Base-by-base conservation (phyloP, 2,797 vertebrate genomes). In the Semaprochilodus insignis region DNA sequence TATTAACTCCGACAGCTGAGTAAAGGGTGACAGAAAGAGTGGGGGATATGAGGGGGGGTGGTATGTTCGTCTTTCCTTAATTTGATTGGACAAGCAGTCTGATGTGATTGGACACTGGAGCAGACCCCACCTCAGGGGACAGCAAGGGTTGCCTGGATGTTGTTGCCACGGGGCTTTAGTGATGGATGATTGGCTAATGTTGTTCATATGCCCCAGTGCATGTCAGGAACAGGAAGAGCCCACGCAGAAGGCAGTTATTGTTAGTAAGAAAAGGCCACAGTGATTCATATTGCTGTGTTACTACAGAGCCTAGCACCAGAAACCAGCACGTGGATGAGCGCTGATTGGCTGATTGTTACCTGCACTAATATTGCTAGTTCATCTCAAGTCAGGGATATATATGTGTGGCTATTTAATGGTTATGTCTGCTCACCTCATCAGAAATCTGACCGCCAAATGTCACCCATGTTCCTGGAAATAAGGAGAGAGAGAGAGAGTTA, bases 381-480 rank as follows among this genome's bases (percentile, higher is more conserved):
- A 31, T 31, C 31, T 31, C 31, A 31, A 3, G 31, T 31, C 31
- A 31, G 31, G 31, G 5, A 40, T 40, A 4, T 40, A 8, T 40
- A 40, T 40, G 40, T 40, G 40, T 40, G 40, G 40, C 40, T 40
- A 40, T 40, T 40, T 40, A 48, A 48, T 48, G 44, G 10, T 48
- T 48, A 54, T 3, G 2, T 54, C 52, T 3, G 15, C 52, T 90
- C 92, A 99, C 98, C 95, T 99, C 98, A 0, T 99, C 98, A 88
- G 98, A 96, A 92, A 99, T 95, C 85, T 99, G 98, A 85, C 97
- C 97, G 91, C 98, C 98, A 83, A 99, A 99, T 74, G 97, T 99
- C 85, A 99, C 98, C 98, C 98, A 99, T 0, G 98, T 99, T 81
- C 97, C 97, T 99, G 81, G 62, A 88, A 87, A 88, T 72, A 88